Base-by-base conservation (phyloP, 2,888 invertebrate genomes). In the Spialia ferax region DNA sequence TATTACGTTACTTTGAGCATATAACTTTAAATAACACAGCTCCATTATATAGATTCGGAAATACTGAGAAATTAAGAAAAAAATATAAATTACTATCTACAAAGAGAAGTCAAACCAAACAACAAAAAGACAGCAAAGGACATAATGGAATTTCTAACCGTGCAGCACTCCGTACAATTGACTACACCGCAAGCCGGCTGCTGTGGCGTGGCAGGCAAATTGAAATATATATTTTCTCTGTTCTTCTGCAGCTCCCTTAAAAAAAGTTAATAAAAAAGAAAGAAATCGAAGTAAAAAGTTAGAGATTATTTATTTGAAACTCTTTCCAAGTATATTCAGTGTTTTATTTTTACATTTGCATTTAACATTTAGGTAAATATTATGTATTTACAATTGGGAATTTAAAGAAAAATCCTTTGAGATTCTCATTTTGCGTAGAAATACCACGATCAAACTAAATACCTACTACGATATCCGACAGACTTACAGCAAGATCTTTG, bases 151-250 rank as follows among this genome's bases (percentile, higher is more conserved):
- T 56, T 45, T 26, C 45, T 15, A 45, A 15, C 45, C 7, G 20
- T 26, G 42, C 55, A 48, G 64, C 57, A 57, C 35, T 45, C n/a
- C 18, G 23, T 22, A 11, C 35, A 55, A 64, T 56, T 48, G 48
- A 32, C 48, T 50, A 55, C 22, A n/a, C 64, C 48, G 35, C 56
- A 35, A 32, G 56, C 64, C 57, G 57, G 35, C 50, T 57, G 57
- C 57, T 23, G 23, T 38, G 11, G 48, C 22, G 18, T 5, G 38
- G n/a, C n/a, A n/a, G 32, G 59, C 38, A 59, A 65, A 65, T 60
- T 42, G 59, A 52, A 65, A 52, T 52, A 52, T 18, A 29, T 48
- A 38, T 65, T 18, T 52, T 59, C 18, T 52, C 18, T 26, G 15
- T 11, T 15, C 18, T 54, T 35, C 22, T 38, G 52, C 15, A 52